Evolutionary conservation across 2,797 vertebrate species (phyloP).

Genomic region (Limnodromus scolopaceus): DNA sequence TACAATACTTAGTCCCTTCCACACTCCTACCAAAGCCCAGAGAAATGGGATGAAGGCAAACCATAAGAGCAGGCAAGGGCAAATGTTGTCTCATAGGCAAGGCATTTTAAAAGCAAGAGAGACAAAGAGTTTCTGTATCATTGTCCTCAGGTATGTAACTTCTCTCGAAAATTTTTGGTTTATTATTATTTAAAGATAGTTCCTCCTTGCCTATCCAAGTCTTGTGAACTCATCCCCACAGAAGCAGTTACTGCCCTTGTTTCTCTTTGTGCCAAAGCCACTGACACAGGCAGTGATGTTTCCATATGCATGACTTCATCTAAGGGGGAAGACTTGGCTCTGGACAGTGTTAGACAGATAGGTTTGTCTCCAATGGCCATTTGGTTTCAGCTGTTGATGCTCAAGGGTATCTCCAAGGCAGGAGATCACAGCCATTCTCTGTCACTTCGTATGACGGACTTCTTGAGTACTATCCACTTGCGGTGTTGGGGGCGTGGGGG

Average conservation of each 20-base stretch:
- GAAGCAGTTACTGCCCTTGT: neutral
- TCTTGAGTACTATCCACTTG: neutral
- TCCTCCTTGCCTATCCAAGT: neutral
- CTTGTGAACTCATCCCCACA: neutral
- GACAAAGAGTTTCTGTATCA: neutral
- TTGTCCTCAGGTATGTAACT: neutral
- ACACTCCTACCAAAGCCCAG: neutral
- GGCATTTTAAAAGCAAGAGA: neutral
- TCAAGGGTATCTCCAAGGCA: neutral
- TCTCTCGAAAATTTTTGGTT: neutral
- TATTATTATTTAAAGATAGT: neutral
- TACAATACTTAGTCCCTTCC: neutral
- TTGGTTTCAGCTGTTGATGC: neutral
- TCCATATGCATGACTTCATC: neutral
- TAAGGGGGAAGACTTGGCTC: neutral
- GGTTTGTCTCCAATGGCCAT: neutral
- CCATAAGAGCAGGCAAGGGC: neutral
- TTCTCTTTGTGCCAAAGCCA: neutral
- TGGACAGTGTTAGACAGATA: neutral
- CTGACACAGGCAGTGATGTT: accelerated
- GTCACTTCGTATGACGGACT: neutral
- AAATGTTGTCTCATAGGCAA: neutral
- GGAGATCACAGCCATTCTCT: neutral
- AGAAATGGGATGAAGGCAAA: neutral
- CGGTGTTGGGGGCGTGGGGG: no score